phyloP scores from a whole-genome alignment of 2,797 vertebrate species.

The Ambastaia sidthimunki region DNA sequence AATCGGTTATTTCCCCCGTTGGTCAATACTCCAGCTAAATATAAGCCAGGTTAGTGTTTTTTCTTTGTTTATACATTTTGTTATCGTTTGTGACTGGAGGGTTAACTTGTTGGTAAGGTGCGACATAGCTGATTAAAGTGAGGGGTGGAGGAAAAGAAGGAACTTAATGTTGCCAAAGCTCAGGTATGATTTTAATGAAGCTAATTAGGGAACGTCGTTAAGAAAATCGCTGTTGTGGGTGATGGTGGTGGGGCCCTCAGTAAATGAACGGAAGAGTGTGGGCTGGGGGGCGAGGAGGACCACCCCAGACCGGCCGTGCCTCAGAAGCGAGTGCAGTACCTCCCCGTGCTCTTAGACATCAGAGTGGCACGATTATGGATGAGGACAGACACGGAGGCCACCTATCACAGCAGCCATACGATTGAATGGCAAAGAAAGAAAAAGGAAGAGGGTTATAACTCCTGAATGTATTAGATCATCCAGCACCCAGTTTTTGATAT shows the following conservation, averaged over 20 bases:
- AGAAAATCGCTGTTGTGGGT: not conserved
- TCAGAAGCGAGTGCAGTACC: constrained; percentile 70
- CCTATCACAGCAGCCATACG: constrained; percentile 52
- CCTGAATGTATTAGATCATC: not conserved
- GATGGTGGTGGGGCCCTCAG: constrained; percentile 5
- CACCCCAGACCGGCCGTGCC: constrained; percentile 24
- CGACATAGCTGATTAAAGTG: not conserved
- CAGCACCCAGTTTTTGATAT: not conserved
- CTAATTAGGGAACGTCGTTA: constrained; percentile 42
- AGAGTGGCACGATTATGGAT: constrained; percentile 62
- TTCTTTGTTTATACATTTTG: not conserved
- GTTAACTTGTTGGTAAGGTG: constrained; percentile 6
- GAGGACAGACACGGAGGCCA: constrained; percentile 61
- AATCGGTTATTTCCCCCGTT: constrained; percentile 17
- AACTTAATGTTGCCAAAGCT: constrained; percentile 10
- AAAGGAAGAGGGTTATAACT: constrained; percentile 23
- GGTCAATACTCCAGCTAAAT: not conserved
- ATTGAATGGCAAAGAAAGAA: constrained; percentile 47
- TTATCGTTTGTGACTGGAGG: constrained; percentile 20
- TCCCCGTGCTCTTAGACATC: constrained; percentile 64
- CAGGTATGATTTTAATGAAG: constrained; percentile 46
- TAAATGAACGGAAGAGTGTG: not conserved
- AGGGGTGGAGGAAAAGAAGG: not conserved
- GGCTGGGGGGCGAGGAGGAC: constrained; percentile 1
- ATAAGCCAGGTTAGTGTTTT: constrained; percentile 26